phyloP scores from a whole-genome alignment of 2,113 vertebrate species.

The Ellobius talpinus region DNA sequence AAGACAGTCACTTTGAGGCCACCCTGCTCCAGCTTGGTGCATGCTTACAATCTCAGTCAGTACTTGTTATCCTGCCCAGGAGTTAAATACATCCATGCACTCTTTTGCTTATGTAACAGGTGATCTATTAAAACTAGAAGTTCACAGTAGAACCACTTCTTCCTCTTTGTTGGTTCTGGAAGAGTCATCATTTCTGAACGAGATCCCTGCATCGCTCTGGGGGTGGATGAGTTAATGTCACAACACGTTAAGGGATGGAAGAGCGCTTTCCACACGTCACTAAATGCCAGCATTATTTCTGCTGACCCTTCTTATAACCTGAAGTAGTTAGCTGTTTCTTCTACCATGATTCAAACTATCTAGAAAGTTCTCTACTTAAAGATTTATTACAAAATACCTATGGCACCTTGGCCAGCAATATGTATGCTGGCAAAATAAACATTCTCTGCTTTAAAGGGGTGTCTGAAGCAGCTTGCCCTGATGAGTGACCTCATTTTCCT shows the following conservation, averaged over 20 bases:
- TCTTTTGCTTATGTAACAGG: neutral
- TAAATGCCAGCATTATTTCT: conserved; percentile 1
- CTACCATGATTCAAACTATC: conserved; percentile 10
- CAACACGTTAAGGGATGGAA: conserved; percentile 29
- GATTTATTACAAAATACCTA: conserved; percentile 38
- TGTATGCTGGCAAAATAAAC: conserved; percentile 19
- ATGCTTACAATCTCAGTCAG: neutral
- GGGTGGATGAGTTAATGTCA: conserved; percentile 33
- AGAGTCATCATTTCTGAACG: conserved; percentile 18
- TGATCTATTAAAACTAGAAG: conserved; percentile 28
- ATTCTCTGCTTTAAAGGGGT: conserved; percentile 11
- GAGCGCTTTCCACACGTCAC: conserved; percentile 16
- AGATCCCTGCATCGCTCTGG: neutral
- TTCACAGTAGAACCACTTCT: neutral
- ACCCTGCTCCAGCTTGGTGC: neutral
- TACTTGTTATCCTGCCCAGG: neutral
- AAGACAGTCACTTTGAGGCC: neutral
- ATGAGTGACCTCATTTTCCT: conserved; percentile 37
- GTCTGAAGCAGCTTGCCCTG: neutral
- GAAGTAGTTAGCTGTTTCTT: conserved; percentile 44
- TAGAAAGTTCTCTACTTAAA: conserved; percentile 53
- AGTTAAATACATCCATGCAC: neutral
- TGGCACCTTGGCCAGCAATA: neutral
- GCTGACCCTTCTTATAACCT: neutral
- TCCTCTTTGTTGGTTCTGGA: neutral